Conservation (phyloP, 2,797 vertebrate genomes). For the Manis javanica region DNA sequence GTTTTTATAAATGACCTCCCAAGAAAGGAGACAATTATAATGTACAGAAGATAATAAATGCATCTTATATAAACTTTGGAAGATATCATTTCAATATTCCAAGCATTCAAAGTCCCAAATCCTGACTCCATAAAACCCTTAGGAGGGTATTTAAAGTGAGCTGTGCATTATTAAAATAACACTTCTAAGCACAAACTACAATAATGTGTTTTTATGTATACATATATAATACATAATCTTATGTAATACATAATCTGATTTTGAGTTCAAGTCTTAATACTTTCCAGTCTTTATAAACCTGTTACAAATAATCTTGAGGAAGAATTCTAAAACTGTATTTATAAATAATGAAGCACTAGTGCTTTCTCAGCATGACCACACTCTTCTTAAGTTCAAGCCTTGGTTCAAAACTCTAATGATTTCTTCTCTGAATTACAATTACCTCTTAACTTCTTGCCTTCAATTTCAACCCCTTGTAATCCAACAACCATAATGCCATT, state of each 20-base stretch:
- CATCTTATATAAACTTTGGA: background rate
- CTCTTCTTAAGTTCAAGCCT: background rate
- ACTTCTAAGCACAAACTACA: background rate
- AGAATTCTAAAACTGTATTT: background rate
- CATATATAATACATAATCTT: background rate
- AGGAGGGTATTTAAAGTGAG: background rate
- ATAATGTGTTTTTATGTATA: background rate
- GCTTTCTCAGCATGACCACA: background rate
- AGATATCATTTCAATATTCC: background rate
- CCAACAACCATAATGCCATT: background rate
- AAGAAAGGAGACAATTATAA: background rate
- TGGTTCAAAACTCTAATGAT: background rate
- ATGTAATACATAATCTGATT: background rate
- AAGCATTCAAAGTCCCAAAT: slow-evolving; percentile 10
- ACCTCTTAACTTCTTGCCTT: background rate
- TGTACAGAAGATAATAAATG: background rate
- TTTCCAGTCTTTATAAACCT: slow-evolving; percentile 22
- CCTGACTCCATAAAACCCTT: background rate
- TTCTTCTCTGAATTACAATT: slow-evolving; percentile 20
- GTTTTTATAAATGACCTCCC: slow-evolving; percentile 11
- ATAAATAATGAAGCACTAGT: background rate
- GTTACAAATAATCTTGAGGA: background rate
- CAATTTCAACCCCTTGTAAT: background rate
- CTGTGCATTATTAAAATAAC: slow-evolving; percentile 30
- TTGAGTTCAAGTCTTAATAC: slow-evolving; percentile 28